phyloP scores from a whole-genome alignment of 2,888 invertebrate species.

The Lasioglossum pauxillum region DNA sequence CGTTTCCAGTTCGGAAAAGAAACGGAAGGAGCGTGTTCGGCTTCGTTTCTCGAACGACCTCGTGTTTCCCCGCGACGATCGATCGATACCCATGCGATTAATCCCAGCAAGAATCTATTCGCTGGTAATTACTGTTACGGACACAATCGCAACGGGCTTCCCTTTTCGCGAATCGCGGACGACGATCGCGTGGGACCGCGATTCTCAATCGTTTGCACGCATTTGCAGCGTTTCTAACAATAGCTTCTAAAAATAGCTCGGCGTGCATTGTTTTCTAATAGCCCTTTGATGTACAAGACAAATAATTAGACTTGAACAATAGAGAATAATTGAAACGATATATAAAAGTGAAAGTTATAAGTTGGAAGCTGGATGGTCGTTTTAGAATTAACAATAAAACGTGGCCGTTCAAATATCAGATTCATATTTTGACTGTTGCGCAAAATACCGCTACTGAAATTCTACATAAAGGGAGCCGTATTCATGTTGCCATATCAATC shows the following conservation, averaged over 20 bases:
- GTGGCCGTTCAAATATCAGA: neutral
- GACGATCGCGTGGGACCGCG: conserved; percentile 41
- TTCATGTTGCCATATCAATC: conserved; percentile 35
- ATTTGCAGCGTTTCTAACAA: conserved; percentile 22
- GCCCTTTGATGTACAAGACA: neutral
- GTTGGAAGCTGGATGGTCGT: neutral
- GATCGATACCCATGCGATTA: conserved; percentile 71
- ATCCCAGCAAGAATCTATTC: conserved; percentile 66
- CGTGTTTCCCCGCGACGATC: conserved; percentile 57
- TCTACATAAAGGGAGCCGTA: conserved; percentile 5
- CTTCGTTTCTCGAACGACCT: conserved; percentile 38
- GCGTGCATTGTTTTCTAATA: neutral
- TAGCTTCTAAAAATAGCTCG: neutral
- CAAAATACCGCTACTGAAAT: conserved; percentile 16
- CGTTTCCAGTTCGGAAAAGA: conserved; percentile 29
- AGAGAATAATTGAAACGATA: neutral
- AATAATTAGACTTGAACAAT: neutral
- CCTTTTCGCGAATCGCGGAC: conserved; percentile 5
- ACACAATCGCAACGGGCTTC: conserved; percentile 49
- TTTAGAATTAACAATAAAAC: too few relatives aligned
- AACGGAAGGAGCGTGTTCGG: conserved; percentile 5
- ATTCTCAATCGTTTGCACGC: conserved; percentile 45
- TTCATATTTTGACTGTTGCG: neutral
- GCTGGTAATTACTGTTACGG: conserved; percentile 67
- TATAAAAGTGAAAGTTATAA: neutral